These are phyloP conservation scores for Seira sanloemensis DNA, from an alignment of 2,888 invertebrate genomes.

Conservation along the genomic window DNA sequence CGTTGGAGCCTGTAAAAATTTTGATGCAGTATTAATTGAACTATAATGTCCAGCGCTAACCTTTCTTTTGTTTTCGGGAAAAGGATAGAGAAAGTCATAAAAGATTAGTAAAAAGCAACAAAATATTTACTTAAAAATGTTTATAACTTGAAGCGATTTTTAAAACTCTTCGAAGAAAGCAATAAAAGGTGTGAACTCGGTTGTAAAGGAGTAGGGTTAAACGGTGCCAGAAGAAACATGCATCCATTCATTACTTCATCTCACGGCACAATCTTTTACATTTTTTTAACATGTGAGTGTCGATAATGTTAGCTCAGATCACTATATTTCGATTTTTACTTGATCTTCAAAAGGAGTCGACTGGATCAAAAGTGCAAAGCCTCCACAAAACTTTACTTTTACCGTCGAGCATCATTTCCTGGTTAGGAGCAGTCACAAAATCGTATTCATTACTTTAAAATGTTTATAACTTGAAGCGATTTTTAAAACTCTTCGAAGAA, in stretches of 20 bases:
- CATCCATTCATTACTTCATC: too few species aligned
- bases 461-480: not conserved
- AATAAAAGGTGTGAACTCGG: slow-evolving; percentile 24
- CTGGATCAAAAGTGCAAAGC: too few species aligned
- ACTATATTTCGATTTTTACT: too few species aligned
- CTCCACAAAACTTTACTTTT: not conserved
- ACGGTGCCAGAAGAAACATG: too few species aligned
- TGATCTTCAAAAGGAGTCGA: too few species aligned
- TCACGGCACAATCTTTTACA: too few species aligned
- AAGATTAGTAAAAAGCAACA: not conserved
- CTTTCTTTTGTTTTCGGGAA: not conserved
- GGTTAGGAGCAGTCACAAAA: too few species aligned
- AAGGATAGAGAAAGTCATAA: not conserved
- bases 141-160: not conserved
- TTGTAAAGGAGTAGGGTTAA: too few species aligned
- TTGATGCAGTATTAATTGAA: not conserved
- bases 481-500: not conserved
- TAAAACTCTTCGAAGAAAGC: not conserved
- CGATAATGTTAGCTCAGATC: too few species aligned
- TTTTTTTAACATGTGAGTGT: too few species aligned
- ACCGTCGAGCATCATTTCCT: not conserved
- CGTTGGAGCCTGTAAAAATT: not conserved
- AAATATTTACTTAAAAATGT: not conserved
- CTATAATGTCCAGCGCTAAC: not conserved
- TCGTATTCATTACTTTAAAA: not conserved